Evolutionary conservation across 35 echinoderm and acorn worm genomes (phyloP), one percentile per base, ranked within the genome.

Genomic region (Apostichopus californicus): DNA sequence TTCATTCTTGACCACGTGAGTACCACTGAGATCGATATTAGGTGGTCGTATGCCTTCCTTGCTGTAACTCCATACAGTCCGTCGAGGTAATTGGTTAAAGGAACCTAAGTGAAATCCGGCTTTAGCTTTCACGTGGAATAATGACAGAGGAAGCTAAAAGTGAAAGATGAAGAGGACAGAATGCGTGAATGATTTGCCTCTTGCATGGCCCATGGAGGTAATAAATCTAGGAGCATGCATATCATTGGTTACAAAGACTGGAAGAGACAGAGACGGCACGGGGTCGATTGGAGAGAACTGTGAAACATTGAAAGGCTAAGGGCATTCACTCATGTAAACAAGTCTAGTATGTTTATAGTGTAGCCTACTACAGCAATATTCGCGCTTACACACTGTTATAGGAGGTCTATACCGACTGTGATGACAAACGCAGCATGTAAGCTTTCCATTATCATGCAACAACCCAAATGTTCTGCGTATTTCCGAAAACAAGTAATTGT

Each of bases 121-220:
- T 80, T 97, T 94, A 8, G 94, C 95, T 90, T 97, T 97, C 6
- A 97, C 95, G 88, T 92, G 93, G 71, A 97, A 97, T 66, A 97
- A 71, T 7, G 79, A 87, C 20, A 97, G 63, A 3, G 95, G 91
- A 17, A 97, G 75, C 95, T 97, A 65, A 55, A 86, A 83, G 63
- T 18, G 54, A 65, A 77, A 77, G 25, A 88, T 12, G 88, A 59
- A 92, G 12, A 78, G 60, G 77, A 83, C 24, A 53, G 12, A 18
- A 18, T 18, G 13, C 71, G 15, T 75, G 71, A 75, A 6, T 22
- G 21, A 22, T 75, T 75, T 75, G 71, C 13, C 14, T 14, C 25
- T 34, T 52, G 23, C 28, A 82, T 57, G 6, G 80, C 28, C 20
- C 23, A 20, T 80, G 22, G 3, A 28, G 21, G 78, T 12, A 80